phyloP scores from a whole-genome alignment of 2,797 vertebrate genomes.

The Acanthiza pusilla region DNA sequence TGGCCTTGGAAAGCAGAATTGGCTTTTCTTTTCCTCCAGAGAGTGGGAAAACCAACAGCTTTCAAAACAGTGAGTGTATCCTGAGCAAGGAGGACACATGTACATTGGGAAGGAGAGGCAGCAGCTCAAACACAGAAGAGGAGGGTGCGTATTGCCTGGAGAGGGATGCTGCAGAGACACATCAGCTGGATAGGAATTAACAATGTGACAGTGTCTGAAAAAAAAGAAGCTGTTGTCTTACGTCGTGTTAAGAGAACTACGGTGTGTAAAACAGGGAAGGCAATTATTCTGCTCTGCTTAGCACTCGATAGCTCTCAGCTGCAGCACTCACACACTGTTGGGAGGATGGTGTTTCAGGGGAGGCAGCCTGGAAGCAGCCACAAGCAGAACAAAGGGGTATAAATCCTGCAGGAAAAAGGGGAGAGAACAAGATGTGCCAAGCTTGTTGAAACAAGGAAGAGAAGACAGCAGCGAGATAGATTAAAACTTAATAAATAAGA shows the following conservation, averaged over 20 bases:
- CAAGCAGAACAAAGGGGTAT: background rate
- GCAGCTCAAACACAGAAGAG: background rate
- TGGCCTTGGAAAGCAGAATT: background rate
- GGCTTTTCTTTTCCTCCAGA: background rate
- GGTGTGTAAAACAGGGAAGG: constrained; percentile 24
- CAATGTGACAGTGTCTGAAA: background rate
- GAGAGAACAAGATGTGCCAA: background rate
- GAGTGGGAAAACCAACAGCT: background rate
- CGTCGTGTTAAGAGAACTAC: background rate
- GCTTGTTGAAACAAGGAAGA: background rate
- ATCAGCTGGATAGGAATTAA: background rate
- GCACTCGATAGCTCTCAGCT: constrained; percentile 15
- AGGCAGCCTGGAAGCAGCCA: background rate
- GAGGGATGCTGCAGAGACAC: background rate
- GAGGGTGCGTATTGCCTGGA: background rate
- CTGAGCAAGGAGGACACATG: background rate
- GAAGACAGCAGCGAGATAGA: background rate
- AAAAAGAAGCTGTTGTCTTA: background rate
- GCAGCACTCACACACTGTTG: background rate
- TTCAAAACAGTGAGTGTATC: background rate
- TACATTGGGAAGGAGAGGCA: background rate
- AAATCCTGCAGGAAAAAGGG: background rate
- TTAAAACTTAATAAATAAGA: background rate
- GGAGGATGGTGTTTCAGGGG: background rate
- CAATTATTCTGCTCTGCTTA: constrained; percentile 58